phyloP scores from a whole-genome alignment of 1,140 invertebrate species.

The Tachypleus tridentatus region DNA sequence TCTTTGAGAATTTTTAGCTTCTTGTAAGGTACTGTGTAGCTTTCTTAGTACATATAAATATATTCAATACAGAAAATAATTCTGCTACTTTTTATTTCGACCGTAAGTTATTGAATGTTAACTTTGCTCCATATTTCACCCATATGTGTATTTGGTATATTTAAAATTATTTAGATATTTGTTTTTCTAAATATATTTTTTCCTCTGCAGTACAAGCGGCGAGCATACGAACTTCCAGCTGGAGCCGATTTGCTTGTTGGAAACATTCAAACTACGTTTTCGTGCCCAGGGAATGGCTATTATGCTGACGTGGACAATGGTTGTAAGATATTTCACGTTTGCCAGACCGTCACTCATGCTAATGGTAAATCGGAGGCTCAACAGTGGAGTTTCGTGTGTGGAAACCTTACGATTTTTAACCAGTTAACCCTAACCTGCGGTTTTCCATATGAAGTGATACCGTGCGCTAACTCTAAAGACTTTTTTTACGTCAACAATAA shows the following conservation, averaged over 20 bases:
- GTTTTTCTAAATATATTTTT: too few relatives aligned
- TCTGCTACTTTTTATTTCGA: too few relatives aligned
- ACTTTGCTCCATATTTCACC: too few relatives aligned
- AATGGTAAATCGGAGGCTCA: slow-evolving; percentile 34
- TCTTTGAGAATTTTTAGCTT: too few relatives aligned
- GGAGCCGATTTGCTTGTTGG: slow-evolving; percentile 22
- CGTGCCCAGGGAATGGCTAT: slow-evolving; percentile 28
- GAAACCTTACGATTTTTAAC: slow-evolving; percentile 23
- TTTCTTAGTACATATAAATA: too few relatives aligned
- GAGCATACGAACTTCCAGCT: slow-evolving; percentile 19
- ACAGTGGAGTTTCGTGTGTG: slow-evolving; percentile 24
- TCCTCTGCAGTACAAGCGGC: slow-evolving; percentile 2
- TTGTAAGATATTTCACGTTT: slow-evolving; percentile 75
- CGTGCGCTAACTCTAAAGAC: slow-evolving; percentile 30
- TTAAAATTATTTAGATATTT: too few relatives aligned
- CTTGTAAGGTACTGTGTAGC: too few relatives aligned
- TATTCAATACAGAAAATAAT: too few relatives aligned
- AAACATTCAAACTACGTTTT: slow-evolving; percentile 23
- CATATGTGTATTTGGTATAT: too few relatives aligned
- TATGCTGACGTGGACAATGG: slow-evolving; percentile 76
- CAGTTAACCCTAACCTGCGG: slow-evolving; percentile 29
- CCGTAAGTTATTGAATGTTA: too few relatives aligned
- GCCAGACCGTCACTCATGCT: slow-evolving; percentile 51
- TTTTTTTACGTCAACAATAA: slow-evolving; percentile 20
- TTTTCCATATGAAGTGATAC: slow-evolving; percentile 35